These are phyloP conservation scores for Tachina lurida DNA, from an alignment of 2,888 invertebrate species.

Conservation along the genomic window DNA sequence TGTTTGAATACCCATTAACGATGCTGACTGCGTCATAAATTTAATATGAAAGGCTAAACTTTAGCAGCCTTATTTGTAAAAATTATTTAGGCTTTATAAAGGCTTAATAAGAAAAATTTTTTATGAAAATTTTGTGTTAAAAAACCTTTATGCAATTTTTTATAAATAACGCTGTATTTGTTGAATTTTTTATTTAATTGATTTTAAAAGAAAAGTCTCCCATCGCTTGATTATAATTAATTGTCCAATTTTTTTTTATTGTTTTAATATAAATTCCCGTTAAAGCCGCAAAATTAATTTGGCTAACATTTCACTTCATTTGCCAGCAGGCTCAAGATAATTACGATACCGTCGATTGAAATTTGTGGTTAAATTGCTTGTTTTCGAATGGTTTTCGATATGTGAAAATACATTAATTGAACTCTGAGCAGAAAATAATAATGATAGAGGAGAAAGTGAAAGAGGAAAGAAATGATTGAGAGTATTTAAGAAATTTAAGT, in stretches of 20 bases:
- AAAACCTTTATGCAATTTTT: too few species aligned
- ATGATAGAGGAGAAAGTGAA: neutral
- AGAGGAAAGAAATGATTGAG: too few species aligned
- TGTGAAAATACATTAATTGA: neutral
- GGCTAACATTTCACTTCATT: conserved; percentile 15
- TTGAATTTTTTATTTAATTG: too few species aligned
- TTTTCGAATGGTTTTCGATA: neutral
- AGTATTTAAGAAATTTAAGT: too few species aligned
- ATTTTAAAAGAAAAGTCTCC: neutral
- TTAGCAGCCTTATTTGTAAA: too few species aligned
- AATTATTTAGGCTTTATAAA: too few species aligned
- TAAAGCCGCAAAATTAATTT: conserved; percentile 5
- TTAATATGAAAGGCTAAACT: too few species aligned
- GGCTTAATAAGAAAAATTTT: too few species aligned
- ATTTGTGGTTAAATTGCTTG: neutral
- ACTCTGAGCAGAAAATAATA: neutral
- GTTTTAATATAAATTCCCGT: neutral
- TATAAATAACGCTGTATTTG: too few species aligned
- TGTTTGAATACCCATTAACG: too few species aligned
- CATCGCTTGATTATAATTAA: neutral
- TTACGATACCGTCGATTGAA: neutral
- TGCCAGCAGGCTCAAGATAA: neutral
- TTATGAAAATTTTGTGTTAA: too few species aligned
- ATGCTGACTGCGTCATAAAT: too few species aligned
- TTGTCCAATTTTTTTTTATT: neutral